Base-by-base conservation (phyloP, 2,888 invertebrate genomes). In the Eledona agricola region DNA sequence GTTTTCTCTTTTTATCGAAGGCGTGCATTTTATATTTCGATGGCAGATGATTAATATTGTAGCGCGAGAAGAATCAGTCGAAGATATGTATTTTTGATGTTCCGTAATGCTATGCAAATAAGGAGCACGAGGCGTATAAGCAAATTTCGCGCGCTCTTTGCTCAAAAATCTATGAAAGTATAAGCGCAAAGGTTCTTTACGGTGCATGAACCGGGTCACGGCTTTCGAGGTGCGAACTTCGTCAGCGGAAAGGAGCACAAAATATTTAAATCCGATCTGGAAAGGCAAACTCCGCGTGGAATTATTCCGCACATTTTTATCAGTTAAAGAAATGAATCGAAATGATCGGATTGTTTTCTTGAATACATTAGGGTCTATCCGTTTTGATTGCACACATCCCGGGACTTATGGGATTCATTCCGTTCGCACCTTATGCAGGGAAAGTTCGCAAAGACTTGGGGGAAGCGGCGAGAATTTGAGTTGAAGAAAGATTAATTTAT, bases 251-350 rank as follows among this genome's bases (percentile, higher is more conserved):
- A 29, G 4, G 4, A 29, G 42, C 28, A 11, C 10, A 31, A 32
- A 43, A 43, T 43, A 43, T 43, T 43, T 43, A 31, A 43, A 43
- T 43, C 43, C 32, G 45, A 32, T 45, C 34, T 32, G 32, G 25
- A 13, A 43, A 31, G 28, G 28, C 40, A 40, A 40, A 40, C 40
- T 28, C 28, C 28, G 17, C 40, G 28, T 40, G 10, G 26, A 38
- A 38, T 38, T 38, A 38, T 38, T 38, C 37, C 7, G 37, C 15
- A 38, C 23, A 16, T 40, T 26, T 17, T 40, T 17, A 40, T 28
- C 40, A 28, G 26, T 28, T 40, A 28, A 40, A 40, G 40, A 40
- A 28, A 40, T 40, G 26, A 40, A 40, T 28, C 10, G 40, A 40
- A 26, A 40, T 40, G 28, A 40, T 40, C 23, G 28, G 28, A 40